Percentiles rank a stretch among this genome's conserved stretches.
Conservation (phyloP, 2,797 vertebrate genomes). For the Ceryle rudis region DNA sequence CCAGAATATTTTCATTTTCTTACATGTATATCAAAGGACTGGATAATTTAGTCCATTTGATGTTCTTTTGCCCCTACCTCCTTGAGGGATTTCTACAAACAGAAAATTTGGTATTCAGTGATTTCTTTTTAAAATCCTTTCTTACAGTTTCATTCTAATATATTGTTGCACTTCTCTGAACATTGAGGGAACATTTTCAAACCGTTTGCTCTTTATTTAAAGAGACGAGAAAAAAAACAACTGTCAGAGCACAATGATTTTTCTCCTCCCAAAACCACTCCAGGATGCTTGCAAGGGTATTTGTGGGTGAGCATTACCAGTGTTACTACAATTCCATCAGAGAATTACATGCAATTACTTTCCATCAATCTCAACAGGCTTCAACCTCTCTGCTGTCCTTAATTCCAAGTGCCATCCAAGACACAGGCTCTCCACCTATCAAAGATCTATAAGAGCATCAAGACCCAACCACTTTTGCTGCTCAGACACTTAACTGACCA, state of each 20-base stretch:
- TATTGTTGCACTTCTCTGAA: background rate
- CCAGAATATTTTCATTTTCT: background rate
- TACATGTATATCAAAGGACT: background rate
- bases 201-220: background rate
- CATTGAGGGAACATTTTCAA: background rate
- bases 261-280: background rate
- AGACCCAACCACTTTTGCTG: background rate
- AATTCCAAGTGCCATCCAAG: background rate
- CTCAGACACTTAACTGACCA: background rate
- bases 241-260: background rate
- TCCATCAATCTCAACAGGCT: background rate
- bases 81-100: background rate
- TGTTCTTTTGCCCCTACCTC: fast-evolving
- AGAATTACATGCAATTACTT: background rate
- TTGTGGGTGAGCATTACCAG: background rate
- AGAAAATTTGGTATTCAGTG: background rate
- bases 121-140: background rate
- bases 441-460: background rate
- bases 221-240: background rate
- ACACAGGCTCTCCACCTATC: background rate
- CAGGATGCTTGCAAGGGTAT: background rate
- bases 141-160: background rate
- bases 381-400: background rate
- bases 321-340: background rate
- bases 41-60: background rate